phyloP scores from a whole-genome alignment of 2,113 vertebrate genomes.

The Jaculus jaculus region DNA sequence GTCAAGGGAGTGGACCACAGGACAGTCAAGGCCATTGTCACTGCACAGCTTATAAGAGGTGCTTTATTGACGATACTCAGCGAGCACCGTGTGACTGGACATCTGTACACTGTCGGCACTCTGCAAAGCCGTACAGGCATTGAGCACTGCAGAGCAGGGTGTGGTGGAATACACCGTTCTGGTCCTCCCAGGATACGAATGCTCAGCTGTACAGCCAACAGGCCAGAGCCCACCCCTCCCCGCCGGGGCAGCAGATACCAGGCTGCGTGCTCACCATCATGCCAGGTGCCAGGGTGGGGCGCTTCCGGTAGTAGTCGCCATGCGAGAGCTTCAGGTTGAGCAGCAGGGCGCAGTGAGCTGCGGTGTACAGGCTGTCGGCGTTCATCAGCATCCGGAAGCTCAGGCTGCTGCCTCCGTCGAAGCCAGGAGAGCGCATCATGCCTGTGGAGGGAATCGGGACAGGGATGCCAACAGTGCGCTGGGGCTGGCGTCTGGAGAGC shows the following conservation, averaged over 20 bases:
- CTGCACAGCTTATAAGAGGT: background rate
- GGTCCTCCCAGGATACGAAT: background rate
- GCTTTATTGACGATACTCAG: background rate
- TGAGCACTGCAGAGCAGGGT: fast-evolving
- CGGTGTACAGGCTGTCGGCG: constrained; percentile 94
- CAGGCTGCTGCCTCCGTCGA: constrained; percentile 88
- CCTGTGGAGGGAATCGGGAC: constrained; percentile 84
- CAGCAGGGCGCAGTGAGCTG: constrained; percentile 93
- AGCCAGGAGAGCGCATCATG: constrained; percentile 92
- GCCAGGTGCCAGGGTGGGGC: constrained; percentile 85
- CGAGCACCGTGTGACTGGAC: background rate
- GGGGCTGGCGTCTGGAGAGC: background rate
- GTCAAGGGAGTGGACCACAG: background rate
- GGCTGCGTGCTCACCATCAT: constrained; percentile 84
- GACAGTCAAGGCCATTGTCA: background rate
- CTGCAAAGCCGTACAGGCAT: background rate
- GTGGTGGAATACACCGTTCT: background rate
- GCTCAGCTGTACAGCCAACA: fast-evolving
- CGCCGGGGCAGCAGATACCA: fast-evolving
- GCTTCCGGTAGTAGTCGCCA: constrained; percentile 92
- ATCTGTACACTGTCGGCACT: fast-evolving
- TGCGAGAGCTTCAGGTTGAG: constrained; percentile 96
- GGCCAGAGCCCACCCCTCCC: background rate
- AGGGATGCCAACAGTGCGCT: fast-evolving
- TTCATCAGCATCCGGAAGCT: constrained; percentile 95